Evolutionary conservation across 1,140 invertebrate genomes (phyloP).

Genomic region (Colletes latitarsis): DNA sequence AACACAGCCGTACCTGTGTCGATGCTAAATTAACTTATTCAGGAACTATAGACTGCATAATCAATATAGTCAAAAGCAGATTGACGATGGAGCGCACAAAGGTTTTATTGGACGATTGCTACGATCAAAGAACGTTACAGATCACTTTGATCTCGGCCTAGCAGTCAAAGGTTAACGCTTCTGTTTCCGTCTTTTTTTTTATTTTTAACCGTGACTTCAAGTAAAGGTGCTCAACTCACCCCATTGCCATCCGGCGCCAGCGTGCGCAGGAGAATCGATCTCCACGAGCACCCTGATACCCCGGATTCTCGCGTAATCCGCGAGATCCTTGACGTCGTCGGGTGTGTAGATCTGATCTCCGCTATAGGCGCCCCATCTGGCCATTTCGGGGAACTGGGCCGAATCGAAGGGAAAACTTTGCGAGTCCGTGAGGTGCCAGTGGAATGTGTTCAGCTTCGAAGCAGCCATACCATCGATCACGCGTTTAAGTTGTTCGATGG

Average conservation of each 20-base stretch:
- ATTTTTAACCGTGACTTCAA: not conserved
- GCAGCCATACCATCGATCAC: conserved; percentile 91
- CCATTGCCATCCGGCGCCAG: conserved; percentile 92
- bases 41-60: too few relatives aligned
- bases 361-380: conserved; percentile 87
- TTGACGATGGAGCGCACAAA: too few relatives aligned
- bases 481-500: conserved; percentile 84
- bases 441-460: conserved; percentile 92
- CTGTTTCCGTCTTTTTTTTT: not conserved
- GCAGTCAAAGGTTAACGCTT: not conserved
- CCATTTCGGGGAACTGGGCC: conserved; percentile 87
- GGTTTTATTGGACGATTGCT: not conserved
- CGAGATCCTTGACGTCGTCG: conserved; percentile 86
- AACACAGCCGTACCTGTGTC: too few relatives aligned
- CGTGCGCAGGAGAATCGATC: conserved; percentile 92
- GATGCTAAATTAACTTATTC: too few relatives aligned
- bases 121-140: not conserved
- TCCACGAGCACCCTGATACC: conserved; percentile 90
- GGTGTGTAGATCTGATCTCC: conserved; percentile 86
- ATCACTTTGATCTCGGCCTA: too few relatives aligned
- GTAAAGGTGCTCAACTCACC: conserved; percentile 74
- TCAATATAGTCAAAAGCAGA: too few relatives aligned
- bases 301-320: conserved; percentile 86
- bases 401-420: conserved; percentile 93
- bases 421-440: conserved; percentile 93